Evolutionary conservation across 2,113 vertebrate species (phyloP).

Genomic region (Tautogolabrus adspersus): DNA sequence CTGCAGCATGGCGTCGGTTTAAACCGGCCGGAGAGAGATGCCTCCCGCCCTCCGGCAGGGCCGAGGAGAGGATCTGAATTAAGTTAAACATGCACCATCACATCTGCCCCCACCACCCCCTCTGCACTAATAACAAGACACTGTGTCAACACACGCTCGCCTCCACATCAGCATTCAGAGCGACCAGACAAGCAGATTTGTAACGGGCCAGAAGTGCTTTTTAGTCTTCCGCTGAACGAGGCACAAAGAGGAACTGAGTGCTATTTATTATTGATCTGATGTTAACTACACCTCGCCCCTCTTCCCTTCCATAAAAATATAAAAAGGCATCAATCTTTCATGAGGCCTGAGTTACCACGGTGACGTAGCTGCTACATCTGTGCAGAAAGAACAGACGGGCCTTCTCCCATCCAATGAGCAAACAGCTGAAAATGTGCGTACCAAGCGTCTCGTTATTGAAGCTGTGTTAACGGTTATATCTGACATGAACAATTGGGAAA

Average conservation of each 20-base stretch:
- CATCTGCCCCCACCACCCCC: background rate
- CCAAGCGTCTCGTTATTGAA: too few species aligned
- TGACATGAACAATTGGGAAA: too few species aligned
- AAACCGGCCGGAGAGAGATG: background rate
- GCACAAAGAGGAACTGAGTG: constrained; percentile 19
- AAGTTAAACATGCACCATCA: constrained; percentile 28
- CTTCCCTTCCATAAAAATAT: constrained; percentile 42
- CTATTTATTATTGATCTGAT: constrained; percentile 66
- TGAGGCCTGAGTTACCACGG: background rate
- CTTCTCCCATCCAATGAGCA: too few species aligned
- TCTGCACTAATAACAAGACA: background rate
- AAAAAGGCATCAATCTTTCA: constrained; percentile 60
- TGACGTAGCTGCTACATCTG: background rate
- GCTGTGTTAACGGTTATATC: too few species aligned
- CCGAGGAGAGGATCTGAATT: background rate
- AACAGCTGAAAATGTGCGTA: too few species aligned
- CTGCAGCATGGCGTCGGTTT: background rate
- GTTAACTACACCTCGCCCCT: constrained; percentile 43
- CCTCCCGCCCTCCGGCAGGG: background rate
- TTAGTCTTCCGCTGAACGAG: constrained; percentile 12
- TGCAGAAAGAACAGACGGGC: background rate
- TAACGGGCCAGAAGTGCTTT: constrained; percentile 40
- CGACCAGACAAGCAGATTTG: background rate
- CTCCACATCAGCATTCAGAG: constrained; percentile 14
- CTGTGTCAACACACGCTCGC: background rate